Evolutionary conservation across 1,140 invertebrate genomes (phyloP).

Genomic region (Platyscapa corneri): DNA sequence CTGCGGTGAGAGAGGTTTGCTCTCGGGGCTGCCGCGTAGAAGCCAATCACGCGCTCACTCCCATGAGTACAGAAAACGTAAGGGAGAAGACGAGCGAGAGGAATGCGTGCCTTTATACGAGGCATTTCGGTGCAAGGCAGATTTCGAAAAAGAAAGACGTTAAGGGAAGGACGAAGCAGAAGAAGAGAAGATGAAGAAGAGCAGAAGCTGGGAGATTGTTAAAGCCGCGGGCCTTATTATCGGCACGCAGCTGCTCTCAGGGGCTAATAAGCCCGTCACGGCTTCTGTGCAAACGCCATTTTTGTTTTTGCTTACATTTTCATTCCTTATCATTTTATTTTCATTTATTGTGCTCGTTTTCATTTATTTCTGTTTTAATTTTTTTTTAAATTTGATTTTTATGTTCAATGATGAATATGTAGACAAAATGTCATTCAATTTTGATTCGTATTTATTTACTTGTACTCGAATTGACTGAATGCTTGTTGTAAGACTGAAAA

Average conservation of each 20-base stretch:
- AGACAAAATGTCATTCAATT: too few species aligned
- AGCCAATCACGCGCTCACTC: slow-evolving; percentile 9
- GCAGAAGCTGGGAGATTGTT: slow-evolving; percentile 13
- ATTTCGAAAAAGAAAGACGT: slow-evolving; percentile 44
- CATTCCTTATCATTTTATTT: background rate
- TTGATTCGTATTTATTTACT: background rate
- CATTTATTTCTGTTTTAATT: background rate
- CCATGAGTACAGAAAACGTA: background rate
- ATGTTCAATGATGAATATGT: background rate
- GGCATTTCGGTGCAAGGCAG: slow-evolving; percentile 30
- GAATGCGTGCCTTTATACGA: slow-evolving; percentile 16
- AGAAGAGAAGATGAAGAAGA: slow-evolving; percentile 37
- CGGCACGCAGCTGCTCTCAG: slow-evolving; percentile 70
- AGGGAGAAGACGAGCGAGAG: slow-evolving; percentile 15
- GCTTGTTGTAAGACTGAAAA: background rate
- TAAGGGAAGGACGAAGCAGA: slow-evolving; percentile 33
- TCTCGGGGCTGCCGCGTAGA: background rate
- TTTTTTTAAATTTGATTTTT: background rate
- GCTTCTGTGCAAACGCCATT: slow-evolving; percentile 67
- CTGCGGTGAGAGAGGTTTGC: background rate
- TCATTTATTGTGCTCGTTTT: background rate
- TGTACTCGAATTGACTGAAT: background rate
- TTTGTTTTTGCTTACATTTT: slow-evolving; percentile 6
- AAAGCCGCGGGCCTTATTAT: slow-evolving; percentile 70
- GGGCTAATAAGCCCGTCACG: slow-evolving; percentile 72